phyloP scores from a whole-genome alignment of 1,140 invertebrate genomes.

The Drosophila neocordata region DNA sequence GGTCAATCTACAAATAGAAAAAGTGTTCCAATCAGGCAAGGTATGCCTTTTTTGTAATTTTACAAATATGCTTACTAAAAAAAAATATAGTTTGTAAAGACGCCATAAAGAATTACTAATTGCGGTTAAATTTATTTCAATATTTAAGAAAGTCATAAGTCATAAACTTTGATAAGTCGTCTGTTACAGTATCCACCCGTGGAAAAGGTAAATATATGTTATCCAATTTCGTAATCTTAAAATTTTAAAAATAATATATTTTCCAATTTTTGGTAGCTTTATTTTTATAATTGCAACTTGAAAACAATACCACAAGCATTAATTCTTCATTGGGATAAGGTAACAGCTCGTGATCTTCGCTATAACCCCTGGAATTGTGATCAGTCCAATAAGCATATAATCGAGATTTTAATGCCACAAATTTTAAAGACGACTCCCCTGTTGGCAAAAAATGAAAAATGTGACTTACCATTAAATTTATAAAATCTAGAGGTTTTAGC shows the following conservation, averaged over 20 bases:
- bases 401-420: constrained; percentile 85
- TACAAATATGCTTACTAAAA: too few relatives aligned
- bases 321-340: constrained; percentile 87
- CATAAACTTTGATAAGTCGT: too few relatives aligned
- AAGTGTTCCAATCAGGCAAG: too few relatives aligned
- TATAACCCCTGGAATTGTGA: constrained; percentile 90
- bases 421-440: constrained; percentile 63
- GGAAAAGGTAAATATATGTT: constrained; percentile 35
- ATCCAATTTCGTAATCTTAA: too few relatives aligned
- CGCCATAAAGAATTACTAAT: too few relatives aligned
- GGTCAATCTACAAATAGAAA: too few relatives aligned
- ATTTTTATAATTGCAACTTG: constrained; percentile 88
- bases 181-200: constrained; percentile 65
- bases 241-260: too few relatives aligned
- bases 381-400: constrained; percentile 89
- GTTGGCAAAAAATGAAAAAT: constrained; percentile 81
- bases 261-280: constrained; percentile 77
- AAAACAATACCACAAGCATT: constrained; percentile 85
- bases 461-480: constrained; percentile 85
- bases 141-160: too few relatives aligned
- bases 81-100: too few relatives aligned
- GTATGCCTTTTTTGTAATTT: too few relatives aligned
- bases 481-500: constrained; percentile 84
- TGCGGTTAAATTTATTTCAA: too few relatives aligned
- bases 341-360: constrained; percentile 86